Percentiles rank a stretch among this genome's conserved stretches.
Evolutionary conservation across 2,797 vertebrate genomes (phyloP).

Genomic region (Micrastur ruficollis): DNA sequence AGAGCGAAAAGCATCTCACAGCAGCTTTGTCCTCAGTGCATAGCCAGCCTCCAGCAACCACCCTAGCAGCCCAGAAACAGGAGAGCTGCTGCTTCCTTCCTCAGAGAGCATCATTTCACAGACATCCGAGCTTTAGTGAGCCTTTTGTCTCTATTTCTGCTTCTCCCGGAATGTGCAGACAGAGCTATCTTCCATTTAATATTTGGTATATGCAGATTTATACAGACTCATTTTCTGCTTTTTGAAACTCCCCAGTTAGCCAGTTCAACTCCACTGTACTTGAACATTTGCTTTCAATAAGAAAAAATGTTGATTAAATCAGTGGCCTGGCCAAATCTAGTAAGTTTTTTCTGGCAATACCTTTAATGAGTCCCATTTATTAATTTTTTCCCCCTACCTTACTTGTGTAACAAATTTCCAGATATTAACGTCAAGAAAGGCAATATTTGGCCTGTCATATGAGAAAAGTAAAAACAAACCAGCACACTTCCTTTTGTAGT

Average conservation of each 20-base stretch:
- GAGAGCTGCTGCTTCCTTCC: not conserved
- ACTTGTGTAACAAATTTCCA: conserved; percentile 66
- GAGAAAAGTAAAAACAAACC: conserved; percentile 63
- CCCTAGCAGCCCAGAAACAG: not conserved
- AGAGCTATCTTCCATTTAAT: not conserved
- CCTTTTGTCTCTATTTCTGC: not conserved
- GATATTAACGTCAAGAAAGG: conserved; percentile 68
- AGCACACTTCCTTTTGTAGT: conserved; percentile 65
- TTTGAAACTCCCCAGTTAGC: conserved; percentile 45
- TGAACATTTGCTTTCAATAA: conserved; percentile 74
- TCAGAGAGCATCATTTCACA: not conserved
- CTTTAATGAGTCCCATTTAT: conserved; percentile 54
- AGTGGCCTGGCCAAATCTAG: conserved; percentile 17
- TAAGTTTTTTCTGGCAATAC: conserved; percentile 57
- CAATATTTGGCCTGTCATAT: conserved; percentile 56
- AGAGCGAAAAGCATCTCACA: not conserved
- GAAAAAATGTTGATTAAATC: conserved; percentile 60
- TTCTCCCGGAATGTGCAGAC: not conserved
- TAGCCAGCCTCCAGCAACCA: not conserved
- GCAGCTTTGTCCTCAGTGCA: fast-evolving
- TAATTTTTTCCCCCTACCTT: conserved; percentile 61
- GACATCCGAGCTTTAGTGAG: not conserved
- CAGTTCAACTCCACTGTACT: not conserved
- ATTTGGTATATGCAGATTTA: not conserved
- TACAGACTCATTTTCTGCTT: not conserved